These are phyloP conservation scores for Hycleus cichorii DNA, from an alignment of 1,140 invertebrate species.

Conservation along the genomic window DNA sequence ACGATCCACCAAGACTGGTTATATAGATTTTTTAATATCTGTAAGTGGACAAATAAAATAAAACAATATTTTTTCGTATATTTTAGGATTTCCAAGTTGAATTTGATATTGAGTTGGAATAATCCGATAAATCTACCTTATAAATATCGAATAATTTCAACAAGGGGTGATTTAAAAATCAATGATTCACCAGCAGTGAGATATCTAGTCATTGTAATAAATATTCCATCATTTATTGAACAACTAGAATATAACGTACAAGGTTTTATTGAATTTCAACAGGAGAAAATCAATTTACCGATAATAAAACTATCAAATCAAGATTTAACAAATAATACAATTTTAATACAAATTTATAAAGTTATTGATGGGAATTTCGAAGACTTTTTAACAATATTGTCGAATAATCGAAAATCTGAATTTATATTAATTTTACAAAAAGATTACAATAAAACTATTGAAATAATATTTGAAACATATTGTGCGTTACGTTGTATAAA, in stretches of 20 bases:
- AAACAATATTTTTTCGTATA: no score
- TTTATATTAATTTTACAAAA: not conserved
- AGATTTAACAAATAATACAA: not conserved
- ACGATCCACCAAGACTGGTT: no score
- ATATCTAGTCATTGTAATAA: no score
- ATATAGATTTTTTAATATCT: no score
- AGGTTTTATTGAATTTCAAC: not conserved
- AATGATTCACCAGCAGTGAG: no score
- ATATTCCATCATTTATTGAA: not conserved
- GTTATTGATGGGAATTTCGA: constrained; percentile 3
- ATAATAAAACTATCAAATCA: not conserved
- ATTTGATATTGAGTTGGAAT: no score
- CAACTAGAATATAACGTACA: not conserved
- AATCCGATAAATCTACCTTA: no score
- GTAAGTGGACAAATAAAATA: no score
- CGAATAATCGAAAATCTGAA: not conserved
- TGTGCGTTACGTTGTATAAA: not conserved
- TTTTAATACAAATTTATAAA: not conserved
- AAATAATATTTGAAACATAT: constrained; percentile 4
- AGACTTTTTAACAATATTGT: not conserved
- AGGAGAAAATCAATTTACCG: not conserved
- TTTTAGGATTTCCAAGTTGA: no score
- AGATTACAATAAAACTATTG: not conserved
- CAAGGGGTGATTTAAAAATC: no score
- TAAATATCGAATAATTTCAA: no score